Evolutionary conservation across 2,888 invertebrate species (phyloP), one percentile per base, ranked within the genome.

Genomic region (Dicranocentrus wangi): DNA sequence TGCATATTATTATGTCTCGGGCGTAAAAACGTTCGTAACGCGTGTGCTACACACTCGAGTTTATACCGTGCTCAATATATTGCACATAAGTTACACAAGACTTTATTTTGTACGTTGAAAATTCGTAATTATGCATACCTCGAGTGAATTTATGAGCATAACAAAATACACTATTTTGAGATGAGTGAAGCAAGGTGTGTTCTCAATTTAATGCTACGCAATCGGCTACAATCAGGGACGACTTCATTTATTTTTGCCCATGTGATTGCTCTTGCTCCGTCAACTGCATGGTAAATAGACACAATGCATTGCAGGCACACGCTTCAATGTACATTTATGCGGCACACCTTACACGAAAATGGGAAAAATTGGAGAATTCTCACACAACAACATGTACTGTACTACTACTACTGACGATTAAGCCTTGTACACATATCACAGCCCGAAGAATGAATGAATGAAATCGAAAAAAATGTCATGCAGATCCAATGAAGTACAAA

Each of bases 71-170:
- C 15, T 55, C 7, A 55, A 23, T 21, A n/a, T n/a, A 55, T 55
- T 23, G 55, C 23, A n/a, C n/a, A 21, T 55, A 55, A 43, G 72
- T 73, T 73, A 63, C 72, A 63, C 53, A 73, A 73, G 63, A 70
- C 60, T 53, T 43, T 73, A 63, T 71, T 73, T 73, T 73, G 51
- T 73, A 32, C 61, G 72, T 63, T 73, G 63, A 73, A 73, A 73
- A n/a, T 63, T 73, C 72, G 72, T 73, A 73, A 73, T 73, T 73
- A 73, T 73, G 72, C 72, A 73, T 73, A 73, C 72, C 72, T 51
- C 27, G 23, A 23, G 23, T 63, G 43, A 63, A 73, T 73, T 73
- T 73, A 73, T 73, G 72, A 27, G 68, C 23, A 51, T 27, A 27
- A 19, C 60, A 61, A 25, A 15, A 58, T 15, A 42, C 47, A 70